Evolutionary conservation across 2,113 vertebrate species (phyloP), one percentile per base, ranked within the genome.

Genomic region (Brachyhypopomus occidentalis): DNA sequence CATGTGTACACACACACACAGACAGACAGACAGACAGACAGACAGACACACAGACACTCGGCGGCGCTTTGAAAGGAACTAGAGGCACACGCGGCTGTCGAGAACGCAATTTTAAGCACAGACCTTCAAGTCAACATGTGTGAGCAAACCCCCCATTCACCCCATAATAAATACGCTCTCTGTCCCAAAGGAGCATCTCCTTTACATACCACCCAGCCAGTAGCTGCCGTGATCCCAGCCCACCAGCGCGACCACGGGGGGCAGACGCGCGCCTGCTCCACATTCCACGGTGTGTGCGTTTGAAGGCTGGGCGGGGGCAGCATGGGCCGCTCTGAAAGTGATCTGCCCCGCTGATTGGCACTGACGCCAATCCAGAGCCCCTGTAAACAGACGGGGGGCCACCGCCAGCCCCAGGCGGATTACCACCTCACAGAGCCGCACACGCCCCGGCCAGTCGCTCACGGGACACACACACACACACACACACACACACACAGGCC

Each of bases 261-360:
- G 73, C 69, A 64, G 86, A 87, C 55, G 0, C 77, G 73, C 25
- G 60, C 78, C 87, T 84, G 84, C 82, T 89, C 27, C 79, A 78
- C 90, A 93, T 94, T 91, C 75, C 67, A 90, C 84, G 84, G 89
- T 88, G 84, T 74, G 69, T 83, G 85, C 73, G 73, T 72, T 84
- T 88, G 73, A 87, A 82, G 80, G 81, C 84, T 80, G 89, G 89
- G 79, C 82, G 78, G 30, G 83, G 88, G 85, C 86, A 74, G 89
- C 87, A 64, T 81, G 88, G 76, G 87, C 87, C 87, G 88, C 92
- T 93, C 93, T 92, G 91, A 93, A 93, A 93, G 90, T 88, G 92
- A 92, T 92, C 89, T 83, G 89, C 75, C 87, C 82, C 84, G 84
- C 84, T 83, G 86, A 87, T 84, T 89, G 87, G 90, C 89, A 90